Conservation (phyloP, 2,797 vertebrate genomes). For the Lagodon rhomboides region DNA sequence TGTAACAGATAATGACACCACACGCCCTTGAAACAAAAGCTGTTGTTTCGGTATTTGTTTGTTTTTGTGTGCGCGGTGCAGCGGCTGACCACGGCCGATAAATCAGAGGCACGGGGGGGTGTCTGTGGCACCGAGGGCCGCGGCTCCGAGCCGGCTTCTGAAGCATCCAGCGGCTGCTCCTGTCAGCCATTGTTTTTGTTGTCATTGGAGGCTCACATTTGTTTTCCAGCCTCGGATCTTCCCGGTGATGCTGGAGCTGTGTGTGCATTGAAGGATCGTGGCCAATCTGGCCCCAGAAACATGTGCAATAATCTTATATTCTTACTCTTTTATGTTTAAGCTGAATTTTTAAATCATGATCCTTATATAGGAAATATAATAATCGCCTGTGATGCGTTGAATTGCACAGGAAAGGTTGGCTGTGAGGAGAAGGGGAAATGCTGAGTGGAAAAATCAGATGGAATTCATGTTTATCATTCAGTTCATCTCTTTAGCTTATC, state of each 20-base stretch:
- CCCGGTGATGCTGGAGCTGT: neutral
- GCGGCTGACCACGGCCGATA: slow-evolving; percentile 35
- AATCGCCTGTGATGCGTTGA: neutral
- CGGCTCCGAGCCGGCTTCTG: slow-evolving; percentile 47
- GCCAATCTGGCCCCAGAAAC: neutral
- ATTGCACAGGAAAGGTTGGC: neutral
- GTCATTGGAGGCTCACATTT: slow-evolving; percentile 72
- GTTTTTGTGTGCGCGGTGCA: slow-evolving; percentile 40
- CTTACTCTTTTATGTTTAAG: neutral
- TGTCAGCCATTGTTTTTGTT: slow-evolving; percentile 85
- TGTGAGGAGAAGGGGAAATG: neutral
- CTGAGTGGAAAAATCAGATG: neutral
- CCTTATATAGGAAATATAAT: neutral
- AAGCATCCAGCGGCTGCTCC: slow-evolving; percentile 51
- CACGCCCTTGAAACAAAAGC: slow-evolving; percentile 87
- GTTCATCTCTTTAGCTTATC: neutral
- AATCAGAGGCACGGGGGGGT: slow-evolving; percentile 14
- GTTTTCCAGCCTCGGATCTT: slow-evolving; percentile 32
- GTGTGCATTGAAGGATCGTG: slow-evolving; percentile 11
- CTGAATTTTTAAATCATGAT: neutral
- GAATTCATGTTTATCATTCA: neutral
- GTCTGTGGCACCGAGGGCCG: slow-evolving; percentile 36
- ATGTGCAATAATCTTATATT: too few species aligned
- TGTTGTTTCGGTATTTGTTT: slow-evolving; percentile 74
- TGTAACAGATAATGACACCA: slow-evolving; percentile 83